Evolutionary conservation across 2,888 invertebrate species (phyloP).

Genomic region (Xestia c-nigrum): DNA sequence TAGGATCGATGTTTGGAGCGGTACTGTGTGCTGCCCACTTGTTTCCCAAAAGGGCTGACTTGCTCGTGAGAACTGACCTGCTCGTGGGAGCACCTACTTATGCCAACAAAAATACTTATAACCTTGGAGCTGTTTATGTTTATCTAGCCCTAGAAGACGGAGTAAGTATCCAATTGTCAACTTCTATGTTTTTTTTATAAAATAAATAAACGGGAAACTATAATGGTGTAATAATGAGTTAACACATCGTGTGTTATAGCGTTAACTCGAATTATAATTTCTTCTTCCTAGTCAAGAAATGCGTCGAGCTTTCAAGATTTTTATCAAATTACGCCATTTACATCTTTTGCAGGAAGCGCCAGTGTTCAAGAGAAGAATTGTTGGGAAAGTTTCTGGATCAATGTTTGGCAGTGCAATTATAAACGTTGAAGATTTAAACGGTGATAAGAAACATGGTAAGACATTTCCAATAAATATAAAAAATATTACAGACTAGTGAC

Average conservation of each 20-base stretch:
- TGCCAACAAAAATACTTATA: constrained; percentile 70
- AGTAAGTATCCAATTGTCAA: constrained; percentile 38
- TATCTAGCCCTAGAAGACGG: constrained; percentile 68
- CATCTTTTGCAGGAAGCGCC: constrained; percentile 48
- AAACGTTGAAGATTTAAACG: constrained; percentile 69
- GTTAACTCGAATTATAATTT: background rate
- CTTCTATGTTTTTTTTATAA: background rate
- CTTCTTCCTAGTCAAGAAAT: background rate
- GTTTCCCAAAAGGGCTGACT: constrained; percentile 80
- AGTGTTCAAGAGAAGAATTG: constrained; percentile 44
- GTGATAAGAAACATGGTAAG: constrained; percentile 69
- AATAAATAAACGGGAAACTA: too few relatives aligned
- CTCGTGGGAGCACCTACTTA: constrained; percentile 91
- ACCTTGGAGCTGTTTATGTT: constrained; percentile 90
- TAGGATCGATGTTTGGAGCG: constrained; percentile 92
- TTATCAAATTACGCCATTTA: background rate
- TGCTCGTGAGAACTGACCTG: constrained; percentile 90
- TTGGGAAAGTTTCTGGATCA: constrained; percentile 46
- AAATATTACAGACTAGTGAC: too few relatives aligned
- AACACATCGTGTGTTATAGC: background rate
- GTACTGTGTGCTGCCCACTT: constrained; percentile 86
- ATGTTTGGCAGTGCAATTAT: constrained; percentile 71
- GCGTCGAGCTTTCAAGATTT: background rate
- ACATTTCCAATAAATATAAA: background rate
- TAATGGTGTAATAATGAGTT: too few relatives aligned